These are phyloP conservation scores for Heliconius sara DNA, from an alignment of 2,888 invertebrate genomes.

Conservation along the genomic window DNA sequence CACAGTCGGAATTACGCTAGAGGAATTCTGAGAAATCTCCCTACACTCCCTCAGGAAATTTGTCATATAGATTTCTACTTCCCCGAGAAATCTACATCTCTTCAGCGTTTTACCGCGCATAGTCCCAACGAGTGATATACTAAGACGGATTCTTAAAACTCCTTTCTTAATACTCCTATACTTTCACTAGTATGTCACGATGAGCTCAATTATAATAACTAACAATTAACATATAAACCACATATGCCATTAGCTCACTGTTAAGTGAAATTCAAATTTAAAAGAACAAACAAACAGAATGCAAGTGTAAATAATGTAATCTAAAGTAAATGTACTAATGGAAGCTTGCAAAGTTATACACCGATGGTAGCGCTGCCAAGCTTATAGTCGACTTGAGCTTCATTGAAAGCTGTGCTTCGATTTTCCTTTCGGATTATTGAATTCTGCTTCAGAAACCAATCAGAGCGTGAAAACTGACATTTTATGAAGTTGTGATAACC, in stretches of 20 bases:
- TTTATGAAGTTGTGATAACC: no score
- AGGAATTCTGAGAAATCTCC: no score
- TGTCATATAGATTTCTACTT: no score
- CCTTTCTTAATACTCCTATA: no score
- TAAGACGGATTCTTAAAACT: no score
- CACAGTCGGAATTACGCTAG: no score
- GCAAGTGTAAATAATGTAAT: conserved; percentile 7
- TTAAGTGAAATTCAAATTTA: background rate
- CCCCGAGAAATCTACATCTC: no score
- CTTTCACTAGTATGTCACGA: no score
- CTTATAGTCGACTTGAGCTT: conserved; percentile 13
- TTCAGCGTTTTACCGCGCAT: no score
- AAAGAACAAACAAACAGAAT: background rate
- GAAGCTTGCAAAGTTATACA: conserved; percentile 3
- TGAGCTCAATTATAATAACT: background rate
- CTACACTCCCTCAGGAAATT: no score
- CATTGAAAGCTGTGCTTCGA: background rate
- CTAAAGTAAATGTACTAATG: conserved; percentile 12
- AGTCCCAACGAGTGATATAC: no score
- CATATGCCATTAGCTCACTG: background rate
- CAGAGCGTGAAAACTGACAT: background rate
- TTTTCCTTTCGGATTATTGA: background rate
- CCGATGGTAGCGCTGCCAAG: background rate
- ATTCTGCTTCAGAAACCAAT: conserved; percentile 4
- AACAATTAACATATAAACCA: background rate